Evolutionary conservation across 2,888 invertebrate species (phyloP), one percentile per base, ranked within the genome.

Genomic region (Parnassius glacialis): DNA sequence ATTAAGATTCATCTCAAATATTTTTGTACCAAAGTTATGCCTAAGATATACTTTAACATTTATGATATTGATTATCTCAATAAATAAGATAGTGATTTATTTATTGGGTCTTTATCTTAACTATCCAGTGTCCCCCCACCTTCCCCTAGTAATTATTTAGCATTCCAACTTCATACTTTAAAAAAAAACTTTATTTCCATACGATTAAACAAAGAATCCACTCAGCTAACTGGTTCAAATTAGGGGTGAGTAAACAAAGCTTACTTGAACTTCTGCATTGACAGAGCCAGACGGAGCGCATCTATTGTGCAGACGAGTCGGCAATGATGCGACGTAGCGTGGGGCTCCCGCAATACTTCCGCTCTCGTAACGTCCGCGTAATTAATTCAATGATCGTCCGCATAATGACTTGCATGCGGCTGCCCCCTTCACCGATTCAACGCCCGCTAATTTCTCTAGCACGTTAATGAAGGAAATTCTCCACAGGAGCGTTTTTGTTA

Each of bases 341-440:
- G 48, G 48, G 13, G 55, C 55, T 72, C 70, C 73, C 71, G 72
- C 78, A 74, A 75, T 78, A 79, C 80, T 85, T 83, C 84, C 81
- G 78, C 75, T 74, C 74, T 72, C 73, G 74, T 75, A 78, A 73
- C 81, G 79, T 80, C 74, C 75, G 71, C 76, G 79, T 87, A 87
- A 89, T 90, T 90, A 90, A 90, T 89, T 90, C 88, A 87, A 87
- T 88, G 85, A 90, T 87, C 85, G 85, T 87, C 85, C 84, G 81
- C 85, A 87, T 88, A 89, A 89, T 90, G 87, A 90, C 88, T 88
- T 87, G 86, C 87, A 89, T 85, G 81, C 78, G 83, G 80, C 80
- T 76, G 77, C 79, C 81, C 79, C 76, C 78, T 76, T 74, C 73
- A 78, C 72, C 70, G 76, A 79, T 81, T 78, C 80, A 85, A 85